Percentiles rank a stretch among this genome's conserved stretches.
These are phyloP conservation scores for Oppia nitens DNA, from an alignment of 1,140 invertebrate species.

Conservation along the genomic window DNA sequence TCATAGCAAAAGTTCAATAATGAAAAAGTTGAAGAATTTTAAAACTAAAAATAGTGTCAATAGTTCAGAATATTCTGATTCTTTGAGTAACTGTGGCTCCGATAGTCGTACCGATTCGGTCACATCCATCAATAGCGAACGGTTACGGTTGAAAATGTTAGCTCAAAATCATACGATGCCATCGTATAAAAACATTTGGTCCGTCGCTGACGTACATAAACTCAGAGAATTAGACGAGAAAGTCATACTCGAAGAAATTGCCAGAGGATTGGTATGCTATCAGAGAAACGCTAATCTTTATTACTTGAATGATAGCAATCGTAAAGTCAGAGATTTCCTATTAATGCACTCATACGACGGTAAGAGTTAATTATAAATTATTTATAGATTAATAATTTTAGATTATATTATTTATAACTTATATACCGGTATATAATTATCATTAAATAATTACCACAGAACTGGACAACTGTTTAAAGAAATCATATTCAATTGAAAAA, in stretches of 20 bases:
- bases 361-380: conserved; percentile 1
- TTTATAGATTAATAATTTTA: too few relatives aligned
- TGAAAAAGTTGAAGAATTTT: background rate
- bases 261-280: background rate
- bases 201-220: conserved; percentile 4
- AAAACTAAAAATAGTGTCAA: background rate
- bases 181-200: conserved; percentile 7
- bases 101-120: background rate
- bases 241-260: conserved; percentile 6
- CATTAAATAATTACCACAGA: too few relatives aligned
- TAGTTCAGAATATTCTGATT: background rate
- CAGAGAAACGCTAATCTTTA: conserved; percentile 5
- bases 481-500: too few relatives aligned
- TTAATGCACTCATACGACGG: background rate
- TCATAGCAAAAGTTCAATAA: background rate
- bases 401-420: too few relatives aligned
- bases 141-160: background rate
- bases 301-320: conserved; percentile 5
- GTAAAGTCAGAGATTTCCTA: conserved; percentile 4
- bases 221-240: background rate
- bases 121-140: background rate
- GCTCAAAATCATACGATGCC: background rate
- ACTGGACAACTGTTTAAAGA: too few relatives aligned
- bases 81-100: background rate
- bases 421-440: too few relatives aligned